Evolutionary conservation across 2,888 invertebrate species (phyloP).

Genomic region (Melinaea menophilus): DNA sequence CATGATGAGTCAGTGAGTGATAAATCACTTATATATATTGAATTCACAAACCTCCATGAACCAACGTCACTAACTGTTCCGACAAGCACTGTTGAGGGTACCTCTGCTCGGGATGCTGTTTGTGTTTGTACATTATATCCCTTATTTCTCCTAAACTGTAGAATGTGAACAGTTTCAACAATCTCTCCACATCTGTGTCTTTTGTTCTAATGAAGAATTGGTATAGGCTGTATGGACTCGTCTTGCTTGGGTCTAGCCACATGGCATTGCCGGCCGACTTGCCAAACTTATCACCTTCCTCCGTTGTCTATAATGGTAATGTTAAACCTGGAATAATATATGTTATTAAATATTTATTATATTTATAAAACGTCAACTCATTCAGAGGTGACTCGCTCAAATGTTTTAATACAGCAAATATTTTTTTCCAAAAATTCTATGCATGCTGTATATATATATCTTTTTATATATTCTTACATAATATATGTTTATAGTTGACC

Average conservation of each 20-base stretch:
- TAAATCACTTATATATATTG: too few species aligned
- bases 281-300: constrained; percentile 96
- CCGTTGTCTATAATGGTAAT: constrained; percentile 92
- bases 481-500: too few species aligned
- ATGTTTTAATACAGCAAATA: too few species aligned
- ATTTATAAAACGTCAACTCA: background rate
- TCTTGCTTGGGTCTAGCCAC: constrained; percentile 89
- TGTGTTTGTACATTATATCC: constrained; percentile 85
- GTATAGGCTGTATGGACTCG: constrained; percentile 92
- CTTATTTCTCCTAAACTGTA: constrained; percentile 82
- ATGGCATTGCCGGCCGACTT: constrained; percentile 95
- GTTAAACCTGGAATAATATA: constrained; percentile 83
- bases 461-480: too few species aligned
- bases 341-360: background rate
- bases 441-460: background rate
- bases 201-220: constrained; percentile 93
- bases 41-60: constrained; percentile 84
- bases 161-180: constrained; percentile 92
- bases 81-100: constrained; percentile 91
- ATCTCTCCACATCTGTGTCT: constrained; percentile 89
- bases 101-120: constrained; percentile 85
- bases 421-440: background rate
- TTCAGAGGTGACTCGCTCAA: background rate
- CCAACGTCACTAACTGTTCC: constrained; percentile 89
- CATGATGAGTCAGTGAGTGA: too few species aligned